Evolutionary conservation across 2,797 vertebrate species (phyloP).

Genomic region (Danio kyathit): DNA sequence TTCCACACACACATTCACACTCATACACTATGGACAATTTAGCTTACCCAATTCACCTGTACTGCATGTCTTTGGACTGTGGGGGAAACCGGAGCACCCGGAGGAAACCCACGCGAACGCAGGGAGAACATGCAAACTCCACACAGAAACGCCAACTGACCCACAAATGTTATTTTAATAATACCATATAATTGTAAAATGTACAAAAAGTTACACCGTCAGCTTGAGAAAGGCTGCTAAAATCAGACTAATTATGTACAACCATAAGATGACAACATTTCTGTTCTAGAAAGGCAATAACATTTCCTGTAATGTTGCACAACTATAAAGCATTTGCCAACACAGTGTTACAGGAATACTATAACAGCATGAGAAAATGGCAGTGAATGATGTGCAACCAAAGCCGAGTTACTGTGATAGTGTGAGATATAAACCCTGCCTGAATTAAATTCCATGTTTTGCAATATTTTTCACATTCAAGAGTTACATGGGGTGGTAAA

Average conservation of each 20-base stretch:
- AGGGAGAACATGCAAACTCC: no score
- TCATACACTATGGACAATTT: no score
- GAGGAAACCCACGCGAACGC: no score
- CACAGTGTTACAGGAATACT: conserved; percentile 10
- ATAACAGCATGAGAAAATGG: background rate
- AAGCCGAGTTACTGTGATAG: background rate
- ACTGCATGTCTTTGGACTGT: no score
- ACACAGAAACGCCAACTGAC: no score
- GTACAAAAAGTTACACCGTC: background rate
- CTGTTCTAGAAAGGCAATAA: no score
- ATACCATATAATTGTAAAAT: background rate
- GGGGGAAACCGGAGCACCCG: no score
- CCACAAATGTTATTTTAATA: background rate
- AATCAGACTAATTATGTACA: background rate
- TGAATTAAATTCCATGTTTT: background rate
- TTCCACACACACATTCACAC: no score
- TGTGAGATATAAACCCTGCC: background rate
- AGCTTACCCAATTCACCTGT: no score
- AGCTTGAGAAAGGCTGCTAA: background rate
- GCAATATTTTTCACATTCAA: background rate
- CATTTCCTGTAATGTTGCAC: conserved; percentile 9
- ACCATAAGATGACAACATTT: background rate
- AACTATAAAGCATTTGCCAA: background rate
- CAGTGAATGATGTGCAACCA: background rate
- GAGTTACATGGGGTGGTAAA: background rate